Evolutionary conservation across 37 sponge, comb jelly and placozoan species (phyloP).

Genomic region (Haliclona indistincta): DNA sequence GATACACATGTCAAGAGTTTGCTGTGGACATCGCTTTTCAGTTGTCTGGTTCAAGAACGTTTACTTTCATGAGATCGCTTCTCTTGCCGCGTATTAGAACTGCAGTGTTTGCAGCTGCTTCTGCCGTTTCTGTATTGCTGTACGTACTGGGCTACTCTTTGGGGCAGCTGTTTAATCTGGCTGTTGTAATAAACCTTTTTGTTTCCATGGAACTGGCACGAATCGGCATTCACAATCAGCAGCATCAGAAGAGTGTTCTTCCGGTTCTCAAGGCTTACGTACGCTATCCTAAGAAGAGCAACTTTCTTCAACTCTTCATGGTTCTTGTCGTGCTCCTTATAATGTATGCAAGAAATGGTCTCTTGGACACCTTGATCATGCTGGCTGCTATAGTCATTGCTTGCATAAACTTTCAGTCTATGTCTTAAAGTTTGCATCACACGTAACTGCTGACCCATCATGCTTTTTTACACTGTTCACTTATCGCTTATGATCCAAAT

Average conservation of each 20-base stretch:
- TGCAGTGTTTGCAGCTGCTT: no score
- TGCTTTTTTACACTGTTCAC: no score
- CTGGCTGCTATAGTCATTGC: no score
- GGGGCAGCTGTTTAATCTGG: not conserved
- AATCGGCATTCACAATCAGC: slow-evolving; percentile 5
- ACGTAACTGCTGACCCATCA: no score
- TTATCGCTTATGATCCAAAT: no score
- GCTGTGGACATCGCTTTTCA: slow-evolving; percentile 45
- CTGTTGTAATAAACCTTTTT: not conserved
- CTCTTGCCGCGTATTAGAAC: not conserved
- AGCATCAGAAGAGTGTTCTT: not conserved
- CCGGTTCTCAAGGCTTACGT: not conserved
- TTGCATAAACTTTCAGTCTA: no score
- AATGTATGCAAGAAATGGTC: not conserved
- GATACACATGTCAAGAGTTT: slow-evolving; percentile 33
- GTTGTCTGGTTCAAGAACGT: slow-evolving; percentile 29
- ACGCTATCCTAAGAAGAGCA: slow-evolving; percentile 4
- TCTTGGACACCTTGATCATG: no score
- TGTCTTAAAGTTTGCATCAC: no score
- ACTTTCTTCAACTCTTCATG: slow-evolving; percentile 2
- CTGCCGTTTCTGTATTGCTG: no score
- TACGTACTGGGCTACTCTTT: no score
- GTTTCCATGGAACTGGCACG: not conserved
- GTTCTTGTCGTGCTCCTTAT: not conserved
- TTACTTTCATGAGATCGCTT: slow-evolving; percentile 17